phyloP scores from a whole-genome alignment of 1,140 invertebrate species.

The Meloidogyne exigua region DNA sequence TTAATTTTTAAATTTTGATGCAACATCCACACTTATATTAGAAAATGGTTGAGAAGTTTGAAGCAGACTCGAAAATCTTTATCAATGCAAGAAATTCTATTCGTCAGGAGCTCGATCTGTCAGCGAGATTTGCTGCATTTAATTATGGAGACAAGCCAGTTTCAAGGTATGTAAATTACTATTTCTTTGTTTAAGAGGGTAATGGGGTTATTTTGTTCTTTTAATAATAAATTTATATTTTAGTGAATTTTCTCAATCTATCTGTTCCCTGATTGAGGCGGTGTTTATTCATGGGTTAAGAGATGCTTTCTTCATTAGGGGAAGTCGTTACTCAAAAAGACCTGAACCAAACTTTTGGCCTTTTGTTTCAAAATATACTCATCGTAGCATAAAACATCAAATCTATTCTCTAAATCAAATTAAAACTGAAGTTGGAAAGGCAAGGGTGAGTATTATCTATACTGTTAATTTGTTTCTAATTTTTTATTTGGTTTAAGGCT shows the following conservation, averaged over 20 bases:
- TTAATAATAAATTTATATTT: no score
- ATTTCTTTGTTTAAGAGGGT: no score
- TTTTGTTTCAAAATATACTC: slow-evolving; percentile 62
- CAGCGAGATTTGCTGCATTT: neutral
- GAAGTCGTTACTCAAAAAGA: slow-evolving; percentile 56
- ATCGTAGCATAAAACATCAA: slow-evolving; percentile 52
- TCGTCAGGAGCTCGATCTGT: neutral
- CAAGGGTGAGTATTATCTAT: slow-evolving; percentile 43
- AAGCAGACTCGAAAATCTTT: neutral
- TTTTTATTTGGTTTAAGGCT: slow-evolving; percentile 29
- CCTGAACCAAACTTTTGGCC: slow-evolving; percentile 63
- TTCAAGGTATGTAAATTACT: neutral
- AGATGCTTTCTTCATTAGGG: slow-evolving; percentile 62
- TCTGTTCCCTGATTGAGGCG: slow-evolving; percentile 38
- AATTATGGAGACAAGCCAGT: neutral
- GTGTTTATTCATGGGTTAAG: slow-evolving; percentile 45
- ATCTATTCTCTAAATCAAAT: slow-evolving; percentile 57
- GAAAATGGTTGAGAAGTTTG: neutral
- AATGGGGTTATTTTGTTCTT: no score
- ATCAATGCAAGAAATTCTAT: neutral
- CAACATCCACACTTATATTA: neutral
- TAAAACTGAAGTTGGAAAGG: slow-evolving; percentile 55
- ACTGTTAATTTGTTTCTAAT: slow-evolving; percentile 1
- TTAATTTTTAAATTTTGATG: neutral
- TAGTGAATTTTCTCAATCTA: slow-evolving; percentile 49